These are phyloP conservation scores for Eulithis testata DNA, from an alignment of 2,888 invertebrate species.

Conservation along the genomic window DNA sequence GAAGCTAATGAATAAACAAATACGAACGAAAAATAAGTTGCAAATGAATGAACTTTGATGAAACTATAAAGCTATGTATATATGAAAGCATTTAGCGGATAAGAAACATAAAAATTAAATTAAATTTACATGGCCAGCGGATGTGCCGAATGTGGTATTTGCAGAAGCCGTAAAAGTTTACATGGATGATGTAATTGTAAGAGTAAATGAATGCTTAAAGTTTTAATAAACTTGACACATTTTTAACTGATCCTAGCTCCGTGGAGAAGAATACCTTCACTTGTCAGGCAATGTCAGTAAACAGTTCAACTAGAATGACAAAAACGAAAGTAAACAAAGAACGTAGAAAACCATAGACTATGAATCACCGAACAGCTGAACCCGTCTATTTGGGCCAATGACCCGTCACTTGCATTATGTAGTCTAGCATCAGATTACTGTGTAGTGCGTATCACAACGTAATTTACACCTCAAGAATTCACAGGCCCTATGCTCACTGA, in stretches of 20 bases:
- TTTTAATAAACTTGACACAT: no score
- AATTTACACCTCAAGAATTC: constrained; percentile 44
- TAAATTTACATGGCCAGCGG: constrained; percentile 15
- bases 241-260: no score
- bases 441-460: constrained; percentile 37
- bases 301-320: constrained; percentile 32
- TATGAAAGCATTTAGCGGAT: constrained; percentile 9
- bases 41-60: constrained; percentile 1
- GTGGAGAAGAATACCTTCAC: no score
- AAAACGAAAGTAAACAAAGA: constrained; percentile 32
- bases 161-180: constrained; percentile 1
- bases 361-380: constrained; percentile 47
- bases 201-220: constrained; percentile 1
- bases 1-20: no score
- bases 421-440: constrained; percentile 52
- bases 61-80: neutral
- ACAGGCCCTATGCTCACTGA: constrained; percentile 20
- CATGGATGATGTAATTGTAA: neutral
- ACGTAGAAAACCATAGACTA: constrained; percentile 42
- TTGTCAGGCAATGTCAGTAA: no score
- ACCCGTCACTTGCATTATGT: constrained; percentile 68
- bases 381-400: constrained; percentile 67
- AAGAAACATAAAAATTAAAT: constrained; percentile 2
- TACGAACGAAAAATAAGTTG: neutral
- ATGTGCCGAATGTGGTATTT: constrained; percentile 1